A percentile compares a stretch with the other conserved stretches of the same genome.
Evolutionary conservation across 1,140 invertebrate genomes (phyloP).

Genomic region (Laupala kohalensis): DNA sequence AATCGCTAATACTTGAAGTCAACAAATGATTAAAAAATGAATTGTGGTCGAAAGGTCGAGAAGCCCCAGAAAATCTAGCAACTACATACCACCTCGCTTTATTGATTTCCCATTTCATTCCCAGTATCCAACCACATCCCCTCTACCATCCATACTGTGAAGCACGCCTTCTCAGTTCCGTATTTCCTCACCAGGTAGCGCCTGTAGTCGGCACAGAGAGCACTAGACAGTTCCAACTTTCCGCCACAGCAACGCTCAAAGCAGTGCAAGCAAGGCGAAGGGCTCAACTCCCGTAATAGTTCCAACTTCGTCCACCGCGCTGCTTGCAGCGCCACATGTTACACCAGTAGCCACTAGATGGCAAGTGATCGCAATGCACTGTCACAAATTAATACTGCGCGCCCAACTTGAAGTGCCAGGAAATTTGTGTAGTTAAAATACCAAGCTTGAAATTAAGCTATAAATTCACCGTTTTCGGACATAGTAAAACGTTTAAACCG

Average conservation of each 20-base stretch:
- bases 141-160: background rate
- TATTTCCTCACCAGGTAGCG: background rate
- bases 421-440: no score
- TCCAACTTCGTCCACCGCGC: no score
- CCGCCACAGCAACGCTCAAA: background rate
- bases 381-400: background rate
- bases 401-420: background rate
- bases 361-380: background rate
- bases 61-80: background rate
- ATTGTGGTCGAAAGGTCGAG: background rate
- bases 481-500: no score
- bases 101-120: background rate
- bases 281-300: no score
- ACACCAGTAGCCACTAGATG: background rate
- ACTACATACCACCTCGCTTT: background rate
- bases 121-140: background rate
- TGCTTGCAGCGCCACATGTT: no score
- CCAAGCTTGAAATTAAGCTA: no score
- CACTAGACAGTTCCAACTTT: background rate
- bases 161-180: background rate
- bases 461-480: no score
- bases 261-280: no score
- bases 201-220: background rate
- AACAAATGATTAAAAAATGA: no score
- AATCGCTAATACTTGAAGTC: no score